Percentiles rank a stretch among this genome's conserved stretches.
Conservation (phyloP, 2,888 invertebrate genomes). For the Argynnis bischoffii region DNA sequence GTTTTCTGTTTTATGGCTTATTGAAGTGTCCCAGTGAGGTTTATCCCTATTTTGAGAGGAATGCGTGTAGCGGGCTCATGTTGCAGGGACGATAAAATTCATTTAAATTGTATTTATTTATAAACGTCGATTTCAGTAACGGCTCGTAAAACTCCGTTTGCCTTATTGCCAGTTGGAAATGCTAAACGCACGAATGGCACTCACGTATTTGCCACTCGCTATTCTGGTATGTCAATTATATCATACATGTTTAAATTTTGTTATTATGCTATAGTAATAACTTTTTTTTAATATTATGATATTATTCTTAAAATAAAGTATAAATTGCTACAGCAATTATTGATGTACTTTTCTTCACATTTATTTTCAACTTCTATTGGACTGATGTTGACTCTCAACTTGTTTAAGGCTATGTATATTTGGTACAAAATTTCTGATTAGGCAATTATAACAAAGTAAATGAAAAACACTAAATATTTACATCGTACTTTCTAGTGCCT, state of each 20-base stretch:
- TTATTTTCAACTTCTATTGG: no score
- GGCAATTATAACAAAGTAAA: no score
- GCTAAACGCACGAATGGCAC: conserved; percentile 57
- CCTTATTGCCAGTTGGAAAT: conserved; percentile 48
- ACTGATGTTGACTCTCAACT: no score
- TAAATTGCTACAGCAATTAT: no score
- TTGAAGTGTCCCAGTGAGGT: conserved; percentile 46
- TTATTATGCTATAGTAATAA: neutral
- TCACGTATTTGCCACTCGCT: conserved; percentile 50
- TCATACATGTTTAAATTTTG: neutral
- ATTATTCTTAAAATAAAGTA: no score
- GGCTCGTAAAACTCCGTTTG: conserved; percentile 63
- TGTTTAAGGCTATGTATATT: no score
- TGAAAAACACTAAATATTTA: no score
- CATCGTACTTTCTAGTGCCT: no score
- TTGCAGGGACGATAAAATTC: conserved; percentile 61
- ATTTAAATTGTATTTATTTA: conserved; percentile 72
- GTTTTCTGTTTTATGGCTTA: conserved; percentile 29
- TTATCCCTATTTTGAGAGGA: conserved; percentile 51
- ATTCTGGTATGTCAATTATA: conserved; percentile 54
- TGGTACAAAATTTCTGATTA: no score
- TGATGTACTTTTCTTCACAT: no score
- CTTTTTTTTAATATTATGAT: neutral
- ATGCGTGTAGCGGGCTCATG: conserved; percentile 43
- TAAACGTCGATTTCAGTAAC: conserved; percentile 62